These are phyloP conservation scores for Sigmodon hispidus DNA, from an alignment of 2,113 vertebrate species.

Conservation along the genomic window DNA sequence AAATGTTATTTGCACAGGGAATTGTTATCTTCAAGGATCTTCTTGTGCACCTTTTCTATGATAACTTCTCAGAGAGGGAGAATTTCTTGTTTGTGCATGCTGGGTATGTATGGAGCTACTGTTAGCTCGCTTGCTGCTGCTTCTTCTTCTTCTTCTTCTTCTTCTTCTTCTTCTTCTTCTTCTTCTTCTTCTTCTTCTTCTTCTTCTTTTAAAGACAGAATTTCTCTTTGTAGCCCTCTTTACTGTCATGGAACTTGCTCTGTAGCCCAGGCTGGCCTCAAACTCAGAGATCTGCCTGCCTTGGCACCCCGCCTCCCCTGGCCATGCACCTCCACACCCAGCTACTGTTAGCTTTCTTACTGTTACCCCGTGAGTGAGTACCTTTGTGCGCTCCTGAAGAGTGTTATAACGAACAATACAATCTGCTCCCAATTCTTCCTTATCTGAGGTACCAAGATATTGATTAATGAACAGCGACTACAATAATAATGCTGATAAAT, in stretches of 20 bases:
- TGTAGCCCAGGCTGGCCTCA: neutral
- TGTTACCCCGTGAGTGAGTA: neutral
- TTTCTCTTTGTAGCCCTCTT: neutral
- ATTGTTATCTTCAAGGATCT: neutral
- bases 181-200: too few species aligned
- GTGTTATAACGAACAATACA: neutral
- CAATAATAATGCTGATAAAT: neutral
- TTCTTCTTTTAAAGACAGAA: neutral
- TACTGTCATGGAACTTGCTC: neutral
- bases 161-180: too few species aligned
- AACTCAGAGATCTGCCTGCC: neutral
- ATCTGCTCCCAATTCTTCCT: neutral
- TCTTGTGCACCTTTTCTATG: neutral
- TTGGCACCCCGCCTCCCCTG: too few species aligned
- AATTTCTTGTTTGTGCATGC: neutral
- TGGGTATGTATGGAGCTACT: too few species aligned
- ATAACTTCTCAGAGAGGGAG: neutral
- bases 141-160: rapidly evolving
- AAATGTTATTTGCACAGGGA: neutral
- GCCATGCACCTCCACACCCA: neutral
- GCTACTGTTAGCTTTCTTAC: neutral
- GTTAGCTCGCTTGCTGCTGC: neutral
- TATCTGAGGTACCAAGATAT: neutral
- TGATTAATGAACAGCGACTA: neutral
- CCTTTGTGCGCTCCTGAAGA: neutral